Evolutionary conservation across 92 coral and sea anemone species (phyloP), one percentile per base, ranked within the genome.

Genomic region (Epizoanthus fatuus): DNA sequence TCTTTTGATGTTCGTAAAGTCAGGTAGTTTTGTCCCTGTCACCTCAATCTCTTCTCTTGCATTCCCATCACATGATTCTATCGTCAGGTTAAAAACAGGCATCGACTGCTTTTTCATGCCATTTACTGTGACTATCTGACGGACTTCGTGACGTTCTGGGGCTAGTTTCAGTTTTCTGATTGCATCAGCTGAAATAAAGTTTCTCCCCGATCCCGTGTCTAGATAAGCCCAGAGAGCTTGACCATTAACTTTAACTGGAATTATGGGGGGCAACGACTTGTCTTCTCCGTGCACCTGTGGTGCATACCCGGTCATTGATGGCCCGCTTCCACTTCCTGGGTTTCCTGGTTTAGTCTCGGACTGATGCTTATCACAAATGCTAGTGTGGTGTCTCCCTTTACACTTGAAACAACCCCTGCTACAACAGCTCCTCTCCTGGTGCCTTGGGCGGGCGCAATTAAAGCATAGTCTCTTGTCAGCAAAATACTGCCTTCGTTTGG

Each of bases 391-490:
- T 74, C 37, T 90, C 44, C 70, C 35, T 53, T 67, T 60, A 19
- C 95, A 89, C 39, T 85, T 92, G 47, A 37, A 53, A 17, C 90
- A 85, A 9, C 93, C 81, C n/a, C 93, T 63, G 45, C 81, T 82
- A 0, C 84, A 87, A 63, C 90, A 93, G 4, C 38, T 15, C n/a
- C 54, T 78, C 4, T 8, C 92, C 32, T 55, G 38, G 63, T 90
- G 90, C 35, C 92, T 87, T 2, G 86, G 10, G 5, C 85, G 47
- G 16, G 84, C 88, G 55, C 96, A 87, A 58, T 93, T 93, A 42
- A 83, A 93, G 53, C 91, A 87, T 16, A 92, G 68, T 9, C 49
- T 67, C 55, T 80, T 85, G 12, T 85, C 88, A 6, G 75, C 60
- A 53, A 86, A 90, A 67, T 86, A 77, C 39, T 44, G 56, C 51